Conservation (phyloP, 1,140 invertebrate genomes). For the Latrodectus geometricus region DNA sequence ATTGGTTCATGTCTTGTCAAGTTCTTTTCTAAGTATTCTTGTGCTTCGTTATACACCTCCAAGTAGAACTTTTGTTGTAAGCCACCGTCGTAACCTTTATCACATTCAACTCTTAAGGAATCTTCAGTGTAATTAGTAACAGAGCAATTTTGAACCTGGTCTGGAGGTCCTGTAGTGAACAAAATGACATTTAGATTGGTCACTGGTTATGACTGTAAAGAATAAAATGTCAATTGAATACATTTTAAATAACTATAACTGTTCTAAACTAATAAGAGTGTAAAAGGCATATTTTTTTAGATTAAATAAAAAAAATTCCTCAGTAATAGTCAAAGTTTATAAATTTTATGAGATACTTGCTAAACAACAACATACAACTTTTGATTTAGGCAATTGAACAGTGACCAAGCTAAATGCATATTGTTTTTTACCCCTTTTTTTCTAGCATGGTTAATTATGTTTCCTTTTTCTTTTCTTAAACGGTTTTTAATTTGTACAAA, state of each 20-base stretch:
- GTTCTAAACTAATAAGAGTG: not conserved
- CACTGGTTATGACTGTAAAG: slow-evolving; percentile 22
- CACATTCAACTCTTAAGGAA: slow-evolving; percentile 79
- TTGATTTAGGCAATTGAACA: not conserved
- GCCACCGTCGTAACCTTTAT: slow-evolving; percentile 83
- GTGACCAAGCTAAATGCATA: slow-evolving; percentile 41
- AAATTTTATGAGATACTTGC: not conserved
- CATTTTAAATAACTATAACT: not conserved
- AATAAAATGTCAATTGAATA: not conserved
- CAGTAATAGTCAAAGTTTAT: too few relatives aligned
- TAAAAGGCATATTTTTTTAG: too few relatives aligned
- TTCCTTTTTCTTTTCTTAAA: too few relatives aligned
- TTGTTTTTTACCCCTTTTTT: not conserved
- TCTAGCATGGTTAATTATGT: too few relatives aligned
- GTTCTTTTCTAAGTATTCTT: slow-evolving; percentile 65
- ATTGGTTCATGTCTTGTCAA: slow-evolving; percentile 65
- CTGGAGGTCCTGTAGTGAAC: slow-evolving; percentile 65
- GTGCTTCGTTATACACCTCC: slow-evolving; percentile 79
- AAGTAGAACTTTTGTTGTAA: slow-evolving; percentile 84
- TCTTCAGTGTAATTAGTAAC: slow-evolving; percentile 65
- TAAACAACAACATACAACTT: not conserved
- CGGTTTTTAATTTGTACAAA: too few relatives aligned
- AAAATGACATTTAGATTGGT: slow-evolving; percentile 56
- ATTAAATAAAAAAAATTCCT: too few relatives aligned
- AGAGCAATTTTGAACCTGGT: slow-evolving; percentile 65